A percentile compares a stretch with the other conserved stretches of the same genome.
Evolutionary conservation across 2,888 invertebrate genomes (phyloP).

Genomic region (Argyra leucocephala): DNA sequence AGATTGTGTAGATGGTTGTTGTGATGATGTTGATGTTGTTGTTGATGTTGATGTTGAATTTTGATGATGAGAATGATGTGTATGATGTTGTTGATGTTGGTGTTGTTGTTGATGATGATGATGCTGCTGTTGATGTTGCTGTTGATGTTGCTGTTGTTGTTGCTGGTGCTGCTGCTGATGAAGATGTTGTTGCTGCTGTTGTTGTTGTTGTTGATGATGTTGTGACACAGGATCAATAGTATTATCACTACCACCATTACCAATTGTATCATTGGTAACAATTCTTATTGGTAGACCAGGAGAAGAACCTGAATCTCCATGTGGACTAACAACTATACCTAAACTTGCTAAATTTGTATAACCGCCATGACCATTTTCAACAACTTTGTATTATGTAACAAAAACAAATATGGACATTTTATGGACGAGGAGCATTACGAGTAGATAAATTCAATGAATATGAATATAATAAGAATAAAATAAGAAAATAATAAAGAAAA

Average conservation of each 20-base stretch:
- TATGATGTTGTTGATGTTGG: background rate
- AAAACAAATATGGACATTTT: constrained; percentile 10
- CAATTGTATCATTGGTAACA: constrained; percentile 16
- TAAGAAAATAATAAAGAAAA: background rate
- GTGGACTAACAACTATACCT: constrained; percentile 26
- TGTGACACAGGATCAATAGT: background rate
- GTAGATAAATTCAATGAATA: constrained; percentile 15
- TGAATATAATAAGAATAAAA: background rate
- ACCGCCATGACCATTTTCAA: constrained; percentile 27
- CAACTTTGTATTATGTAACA: constrained; percentile 19
- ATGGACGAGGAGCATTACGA: constrained; percentile 11
- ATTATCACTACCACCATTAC: background rate
- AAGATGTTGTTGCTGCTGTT: constrained; percentile 14
- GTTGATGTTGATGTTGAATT: background rate
- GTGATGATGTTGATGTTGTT: background rate
- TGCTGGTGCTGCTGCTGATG: constrained; percentile 9
- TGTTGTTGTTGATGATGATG: constrained; percentile 1
- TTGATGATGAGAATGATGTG: background rate
- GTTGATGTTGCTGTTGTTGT: background rate
- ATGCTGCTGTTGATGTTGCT: constrained; percentile 11
- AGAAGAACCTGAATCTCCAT: constrained; percentile 26
- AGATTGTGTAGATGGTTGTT: background rate
- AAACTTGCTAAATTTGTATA: constrained; percentile 28
- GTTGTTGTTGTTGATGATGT: constrained; percentile 13
- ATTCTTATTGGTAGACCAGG: constrained; percentile 28